phyloP scores from a whole-genome alignment of 2,797 vertebrate genomes.

The Delichon dasypus region DNA sequence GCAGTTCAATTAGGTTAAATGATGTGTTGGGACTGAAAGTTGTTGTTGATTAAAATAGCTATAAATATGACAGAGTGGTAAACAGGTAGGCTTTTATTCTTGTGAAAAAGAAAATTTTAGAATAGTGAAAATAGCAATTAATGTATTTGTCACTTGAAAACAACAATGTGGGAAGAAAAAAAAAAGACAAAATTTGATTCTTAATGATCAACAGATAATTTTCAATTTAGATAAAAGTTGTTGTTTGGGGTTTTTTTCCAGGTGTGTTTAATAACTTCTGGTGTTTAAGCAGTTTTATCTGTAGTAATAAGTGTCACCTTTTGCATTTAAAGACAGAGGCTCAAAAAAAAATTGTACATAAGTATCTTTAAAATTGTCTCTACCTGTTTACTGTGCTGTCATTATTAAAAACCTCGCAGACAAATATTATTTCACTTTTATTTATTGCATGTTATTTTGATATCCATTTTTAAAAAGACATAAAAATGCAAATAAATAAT shows the following conservation, averaged over 20 bases:
- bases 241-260: background rate
- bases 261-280: background rate
- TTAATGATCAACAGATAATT: background rate
- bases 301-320: background rate
- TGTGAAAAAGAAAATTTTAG: background rate
- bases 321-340: background rate
- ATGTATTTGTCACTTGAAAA: background rate
- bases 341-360: background rate
- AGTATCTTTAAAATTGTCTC: background rate
- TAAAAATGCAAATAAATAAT: slow-evolving; percentile 1
- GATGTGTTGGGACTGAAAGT: slow-evolving; percentile 50
- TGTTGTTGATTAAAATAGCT: slow-evolving; percentile 37
- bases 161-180: background rate
- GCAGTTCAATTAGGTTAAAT: slow-evolving; percentile 50
- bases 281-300: background rate
- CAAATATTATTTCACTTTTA: background rate
- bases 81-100: slow-evolving; percentile 53
- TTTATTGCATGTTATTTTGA: slow-evolving; percentile 23
- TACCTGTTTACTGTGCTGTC: slow-evolving; percentile 58
- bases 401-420: background rate
- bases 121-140: background rate
- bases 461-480: background rate
- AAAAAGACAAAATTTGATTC: background rate
- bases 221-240: background rate
- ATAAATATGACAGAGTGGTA: slow-evolving; percentile 37